These are phyloP conservation scores for Glyphotaelius pellucidus DNA, from an alignment of 2,888 invertebrate genomes.

Conservation along the genomic window DNA sequence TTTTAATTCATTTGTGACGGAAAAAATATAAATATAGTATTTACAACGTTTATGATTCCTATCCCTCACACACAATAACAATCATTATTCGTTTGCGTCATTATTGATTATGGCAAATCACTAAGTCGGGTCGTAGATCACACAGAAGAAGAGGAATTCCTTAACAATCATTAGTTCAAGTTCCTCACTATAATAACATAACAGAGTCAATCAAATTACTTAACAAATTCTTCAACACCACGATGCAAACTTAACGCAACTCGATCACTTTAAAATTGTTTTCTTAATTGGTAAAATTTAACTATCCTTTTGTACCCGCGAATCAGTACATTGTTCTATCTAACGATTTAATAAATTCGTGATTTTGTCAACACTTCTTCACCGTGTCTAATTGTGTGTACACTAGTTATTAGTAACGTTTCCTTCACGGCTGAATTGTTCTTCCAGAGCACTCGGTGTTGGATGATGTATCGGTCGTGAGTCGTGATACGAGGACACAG, in stretches of 20 bases:
- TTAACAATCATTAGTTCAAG: conserved; percentile 36
- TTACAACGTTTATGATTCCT: conserved; percentile 58
- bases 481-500: neutral
- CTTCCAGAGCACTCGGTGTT: conserved; percentile 11
- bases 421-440: neutral
- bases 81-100: conserved; percentile 53
- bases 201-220: conserved; percentile 32
- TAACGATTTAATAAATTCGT: conserved; percentile 49
- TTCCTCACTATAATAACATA: conserved; percentile 5
- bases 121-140: conserved; percentile 39
- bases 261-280: conserved; percentile 36
- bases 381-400: conserved; percentile 8
- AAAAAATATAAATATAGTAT: conserved; percentile 51
- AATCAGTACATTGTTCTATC: conserved; percentile 43
- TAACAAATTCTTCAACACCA: conserved; percentile 43
- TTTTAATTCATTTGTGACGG: conserved; percentile 22
- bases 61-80: conserved; percentile 44
- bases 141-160: conserved; percentile 29
- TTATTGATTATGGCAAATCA: conserved; percentile 48
- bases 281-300: conserved; percentile 43
- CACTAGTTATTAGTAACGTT: neutral
- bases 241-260: conserved; percentile 33
- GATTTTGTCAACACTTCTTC: conserved; percentile 23
- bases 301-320: conserved; percentile 33
- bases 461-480: neutral